Conservation (phyloP, 2,113 vertebrate species). For the Hucho hucho region DNA sequence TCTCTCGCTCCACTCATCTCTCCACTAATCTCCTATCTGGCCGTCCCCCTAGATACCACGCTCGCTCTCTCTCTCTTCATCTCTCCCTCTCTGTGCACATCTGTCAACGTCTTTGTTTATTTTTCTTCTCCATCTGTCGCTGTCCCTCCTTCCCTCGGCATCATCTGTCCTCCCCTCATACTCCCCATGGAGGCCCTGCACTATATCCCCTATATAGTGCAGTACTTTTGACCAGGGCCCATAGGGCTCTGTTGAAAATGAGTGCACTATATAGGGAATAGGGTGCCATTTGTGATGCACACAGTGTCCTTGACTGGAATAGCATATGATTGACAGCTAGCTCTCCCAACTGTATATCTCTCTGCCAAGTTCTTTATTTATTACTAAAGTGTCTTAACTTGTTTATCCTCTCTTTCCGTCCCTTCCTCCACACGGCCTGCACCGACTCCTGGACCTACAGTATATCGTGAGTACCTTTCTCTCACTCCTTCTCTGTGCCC, state of each 20-base stretch:
- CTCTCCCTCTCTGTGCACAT: neutral
- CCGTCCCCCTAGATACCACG: neutral
- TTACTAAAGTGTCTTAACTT: slow-evolving; percentile 42
- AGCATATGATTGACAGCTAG: neutral
- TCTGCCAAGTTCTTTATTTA: slow-evolving; percentile 1
- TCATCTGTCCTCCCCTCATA: neutral
- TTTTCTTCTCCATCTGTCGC: slow-evolving; percentile 20
- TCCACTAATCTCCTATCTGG: neutral
- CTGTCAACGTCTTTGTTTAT: slow-evolving; percentile 7
- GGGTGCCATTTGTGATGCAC: too few relatives aligned
- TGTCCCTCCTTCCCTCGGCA: neutral
- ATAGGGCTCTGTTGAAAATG: neutral
- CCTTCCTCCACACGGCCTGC: slow-evolving; percentile 25
- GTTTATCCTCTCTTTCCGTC: slow-evolving; percentile 31
- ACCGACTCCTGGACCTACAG: slow-evolving; percentile 61
- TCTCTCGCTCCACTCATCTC: neutral
- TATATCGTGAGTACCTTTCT: slow-evolving; percentile 85
- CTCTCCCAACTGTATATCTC: neutral
- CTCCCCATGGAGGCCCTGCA: neutral
- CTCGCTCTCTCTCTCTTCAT: neutral
- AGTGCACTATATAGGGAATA: too few relatives aligned
- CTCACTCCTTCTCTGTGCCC: neutral
- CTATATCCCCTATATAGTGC: too few relatives aligned
- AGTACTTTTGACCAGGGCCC: too few relatives aligned
- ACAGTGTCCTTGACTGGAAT: neutral